Conservation (phyloP, 2,888 invertebrate species). For the Eudiplozoon nipponicum region DNA sequence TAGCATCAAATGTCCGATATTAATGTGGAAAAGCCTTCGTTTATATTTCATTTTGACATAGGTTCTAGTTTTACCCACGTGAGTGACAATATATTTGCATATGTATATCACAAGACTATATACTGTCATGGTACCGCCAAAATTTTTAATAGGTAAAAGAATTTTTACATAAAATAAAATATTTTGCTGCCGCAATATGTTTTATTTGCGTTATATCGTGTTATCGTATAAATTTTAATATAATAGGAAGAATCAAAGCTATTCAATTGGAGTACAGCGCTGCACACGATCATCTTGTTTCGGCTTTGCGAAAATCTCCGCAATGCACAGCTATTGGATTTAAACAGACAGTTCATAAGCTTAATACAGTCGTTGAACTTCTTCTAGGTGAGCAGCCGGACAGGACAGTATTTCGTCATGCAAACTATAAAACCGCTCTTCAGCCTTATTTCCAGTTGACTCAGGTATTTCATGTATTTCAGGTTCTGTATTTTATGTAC, state of each 20-base stretch:
- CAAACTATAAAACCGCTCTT: conserved; percentile 51
- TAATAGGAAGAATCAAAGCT: conserved; percentile 59
- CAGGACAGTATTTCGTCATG: conserved; percentile 62
- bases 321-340: conserved; percentile 92
- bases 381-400: conserved; percentile 87
- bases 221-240: too few species aligned
- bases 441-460: conserved; percentile 84
- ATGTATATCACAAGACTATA: too few species aligned
- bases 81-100: too few species aligned
- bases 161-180: too few species aligned
- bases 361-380: conserved; percentile 30
- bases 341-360: conserved; percentile 46
- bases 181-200: too few species aligned
- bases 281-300: conserved; percentile 74
- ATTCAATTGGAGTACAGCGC: conserved; percentile 86
- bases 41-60: too few species aligned
- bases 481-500: background rate
- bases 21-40: too few species aligned
- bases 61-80: too few species aligned
- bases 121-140: too few species aligned
- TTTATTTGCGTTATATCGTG: too few species aligned
- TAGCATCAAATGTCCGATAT: too few species aligned
- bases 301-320: conserved; percentile 66
- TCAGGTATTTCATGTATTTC: conserved; percentile 32
- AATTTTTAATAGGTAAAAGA: too few species aligned